These are phyloP conservation scores for Epinotia bilunana DNA, from an alignment of 2,888 invertebrate genomes.

Conservation along the genomic window DNA sequence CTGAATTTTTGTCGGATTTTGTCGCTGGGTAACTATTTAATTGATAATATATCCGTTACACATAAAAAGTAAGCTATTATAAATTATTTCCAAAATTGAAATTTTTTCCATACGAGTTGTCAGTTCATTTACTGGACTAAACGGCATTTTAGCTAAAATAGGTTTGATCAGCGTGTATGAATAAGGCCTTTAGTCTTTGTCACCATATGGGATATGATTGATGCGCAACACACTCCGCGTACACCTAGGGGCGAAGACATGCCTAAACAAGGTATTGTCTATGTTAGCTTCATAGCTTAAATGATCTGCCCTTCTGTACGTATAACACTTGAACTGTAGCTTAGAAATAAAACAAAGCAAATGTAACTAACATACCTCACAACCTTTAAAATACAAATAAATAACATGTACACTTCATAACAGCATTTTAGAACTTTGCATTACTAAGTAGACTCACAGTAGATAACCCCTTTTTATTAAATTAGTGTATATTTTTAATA, in stretches of 20 bases:
- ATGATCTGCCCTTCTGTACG: slow-evolving; percentile 25
- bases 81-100: too few relatives aligned
- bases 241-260: slow-evolving; percentile 69
- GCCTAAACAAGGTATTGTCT: slow-evolving; percentile 10
- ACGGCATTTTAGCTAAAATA: too few relatives aligned
- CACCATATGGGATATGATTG: slow-evolving; percentile 10
- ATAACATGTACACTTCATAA: slow-evolving; percentile 46
- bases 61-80: too few relatives aligned
- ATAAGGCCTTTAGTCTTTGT: not conserved
- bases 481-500: slow-evolving; percentile 40
- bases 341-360: slow-evolving; percentile 16
- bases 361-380: slow-evolving; percentile 34
- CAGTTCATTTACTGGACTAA: too few relatives aligned
- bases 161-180: too few relatives aligned
- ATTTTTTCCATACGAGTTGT: too few relatives aligned
- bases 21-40: too few relatives aligned
- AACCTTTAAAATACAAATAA: slow-evolving; percentile 47
- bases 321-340: slow-evolving; percentile 22
- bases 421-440: slow-evolving; percentile 39
- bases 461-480: slow-evolving; percentile 47
- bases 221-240: slow-evolving; percentile 57
- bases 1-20: too few relatives aligned
- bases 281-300: slow-evolving; percentile 19
- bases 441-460: slow-evolving; percentile 48
- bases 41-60: too few relatives aligned